Conservation (phyloP, 2,888 invertebrate species). For the Polylopha cassiicola region DNA sequence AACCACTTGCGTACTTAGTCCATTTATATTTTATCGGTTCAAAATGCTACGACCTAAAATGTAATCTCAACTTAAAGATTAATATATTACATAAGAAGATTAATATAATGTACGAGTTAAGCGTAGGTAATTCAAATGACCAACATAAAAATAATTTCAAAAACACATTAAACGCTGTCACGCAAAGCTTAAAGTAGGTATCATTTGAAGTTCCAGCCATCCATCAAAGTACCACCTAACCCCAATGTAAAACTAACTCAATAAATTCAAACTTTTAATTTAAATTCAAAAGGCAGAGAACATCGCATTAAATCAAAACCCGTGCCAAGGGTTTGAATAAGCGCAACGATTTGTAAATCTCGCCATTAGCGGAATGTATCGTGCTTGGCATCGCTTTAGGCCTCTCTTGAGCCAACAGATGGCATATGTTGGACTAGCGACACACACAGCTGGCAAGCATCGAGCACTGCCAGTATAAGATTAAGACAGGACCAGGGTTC, state of each 20-base stretch:
- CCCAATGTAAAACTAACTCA: conserved; percentile 8
- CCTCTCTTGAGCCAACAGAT: conserved; percentile 47
- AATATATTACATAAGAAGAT: too few relatives aligned
- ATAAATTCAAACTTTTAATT: conserved; percentile 21
- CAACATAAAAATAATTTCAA: conserved; percentile 1
- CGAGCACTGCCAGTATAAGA: too few relatives aligned
- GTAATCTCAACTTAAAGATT: too few relatives aligned
- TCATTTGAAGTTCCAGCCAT: conserved; percentile 5
- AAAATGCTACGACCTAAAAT: too few relatives aligned
- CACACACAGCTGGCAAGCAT: conserved; percentile 19
- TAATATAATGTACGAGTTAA: too few relatives aligned
- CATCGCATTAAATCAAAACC: conserved; percentile 30
- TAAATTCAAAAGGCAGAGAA: conserved; percentile 23
- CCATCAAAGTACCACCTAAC: not conserved
- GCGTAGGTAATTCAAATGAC: too few relatives aligned
- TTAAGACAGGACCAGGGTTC: too few relatives aligned
- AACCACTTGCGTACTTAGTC: too few relatives aligned
- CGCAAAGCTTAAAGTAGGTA: too few relatives aligned
- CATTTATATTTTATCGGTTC: too few relatives aligned
- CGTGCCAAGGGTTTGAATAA: conserved; percentile 37
- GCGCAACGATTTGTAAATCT: conserved; percentile 56
- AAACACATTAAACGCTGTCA: not conserved
- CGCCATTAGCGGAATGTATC: conserved; percentile 53
- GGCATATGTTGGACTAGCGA: conserved; percentile 38
- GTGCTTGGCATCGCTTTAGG: conserved; percentile 41